These are phyloP conservation scores for Etia nguti DNA, from an alignment of 2,113 vertebrate genomes.

Conservation along the genomic window DNA sequence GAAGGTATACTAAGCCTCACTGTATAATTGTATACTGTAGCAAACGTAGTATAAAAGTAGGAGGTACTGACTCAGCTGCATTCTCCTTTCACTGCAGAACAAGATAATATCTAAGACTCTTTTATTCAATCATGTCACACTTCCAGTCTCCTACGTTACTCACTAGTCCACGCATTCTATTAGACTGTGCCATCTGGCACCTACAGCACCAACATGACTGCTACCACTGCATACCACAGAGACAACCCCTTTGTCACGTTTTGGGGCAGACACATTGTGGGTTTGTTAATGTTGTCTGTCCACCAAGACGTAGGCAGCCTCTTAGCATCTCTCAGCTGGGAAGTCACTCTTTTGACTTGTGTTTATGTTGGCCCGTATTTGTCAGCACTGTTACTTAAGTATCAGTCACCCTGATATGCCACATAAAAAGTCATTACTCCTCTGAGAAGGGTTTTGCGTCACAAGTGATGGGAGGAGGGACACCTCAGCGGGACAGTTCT, in stretches of 20 bases:
- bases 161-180: constrained; percentile 33
- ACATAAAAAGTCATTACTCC: neutral
- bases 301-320: neutral
- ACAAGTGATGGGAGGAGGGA: constrained; percentile 4
- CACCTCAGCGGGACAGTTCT: neutral
- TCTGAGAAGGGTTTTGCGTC: neutral
- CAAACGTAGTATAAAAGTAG: neutral
- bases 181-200: constrained; percentile 50
- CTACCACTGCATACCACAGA: constrained; percentile 1
- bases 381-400: constrained; percentile 3
- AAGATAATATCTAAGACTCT: constrained; percentile 2
- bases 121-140: constrained; percentile 48
- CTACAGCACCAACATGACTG: constrained; percentile 3
- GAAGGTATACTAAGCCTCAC: neutral
- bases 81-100: neutral
- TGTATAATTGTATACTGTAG: neutral
- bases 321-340: neutral
- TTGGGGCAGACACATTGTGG: neutral
- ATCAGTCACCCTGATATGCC: neutral
- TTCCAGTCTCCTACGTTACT: constrained; percentile 48
- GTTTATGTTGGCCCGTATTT: constrained; percentile 23
- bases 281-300: neutral
- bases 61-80: neutral
- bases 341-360: constrained; percentile 2
- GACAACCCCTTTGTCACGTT: neutral